Conservation (phyloP, 2,113 vertebrate species). For the Lepidothrix coronata region DNA sequence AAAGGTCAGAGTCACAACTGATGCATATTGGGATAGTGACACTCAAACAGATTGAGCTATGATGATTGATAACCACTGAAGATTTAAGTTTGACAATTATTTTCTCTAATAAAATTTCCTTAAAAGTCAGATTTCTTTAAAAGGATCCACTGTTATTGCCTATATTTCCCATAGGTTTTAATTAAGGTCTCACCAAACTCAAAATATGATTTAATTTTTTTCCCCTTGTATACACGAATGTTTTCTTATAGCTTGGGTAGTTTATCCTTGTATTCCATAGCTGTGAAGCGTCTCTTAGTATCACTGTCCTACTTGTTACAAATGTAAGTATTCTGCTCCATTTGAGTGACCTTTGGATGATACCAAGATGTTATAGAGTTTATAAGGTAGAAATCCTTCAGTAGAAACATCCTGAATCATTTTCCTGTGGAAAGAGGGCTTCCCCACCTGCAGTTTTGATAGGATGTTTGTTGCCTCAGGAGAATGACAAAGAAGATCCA, state of each 20-base stretch:
- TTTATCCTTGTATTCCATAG: background rate
- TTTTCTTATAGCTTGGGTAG: background rate
- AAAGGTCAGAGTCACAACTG: background rate
- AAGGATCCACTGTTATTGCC: background rate
- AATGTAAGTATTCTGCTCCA: background rate
- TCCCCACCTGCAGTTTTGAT: slow-evolving; percentile 26
- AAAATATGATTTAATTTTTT: background rate
- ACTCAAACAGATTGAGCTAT: background rate
- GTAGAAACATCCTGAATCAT: slow-evolving; percentile 24
- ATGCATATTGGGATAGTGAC: background rate
- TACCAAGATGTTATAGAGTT: background rate
- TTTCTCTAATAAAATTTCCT: background rate
- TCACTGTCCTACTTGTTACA: background rate
- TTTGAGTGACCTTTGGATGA: slow-evolving; percentile 28
- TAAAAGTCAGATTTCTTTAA: background rate
- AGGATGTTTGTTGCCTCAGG: slow-evolving; percentile 50
- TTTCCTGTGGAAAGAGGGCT: slow-evolving; percentile 15
- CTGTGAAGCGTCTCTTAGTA: background rate
- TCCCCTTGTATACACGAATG: background rate
- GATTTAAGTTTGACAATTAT: background rate
- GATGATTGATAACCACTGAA: background rate
- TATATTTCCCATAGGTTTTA: background rate
- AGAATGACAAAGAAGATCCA: slow-evolving; percentile 35
- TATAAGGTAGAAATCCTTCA: slow-evolving; percentile 28
- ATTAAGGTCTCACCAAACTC: background rate